A percentile compares a stretch with the other conserved stretches of the same genome.
Conservation (phyloP, 2,113 vertebrate genomes). For the Equus quagga region DNA sequence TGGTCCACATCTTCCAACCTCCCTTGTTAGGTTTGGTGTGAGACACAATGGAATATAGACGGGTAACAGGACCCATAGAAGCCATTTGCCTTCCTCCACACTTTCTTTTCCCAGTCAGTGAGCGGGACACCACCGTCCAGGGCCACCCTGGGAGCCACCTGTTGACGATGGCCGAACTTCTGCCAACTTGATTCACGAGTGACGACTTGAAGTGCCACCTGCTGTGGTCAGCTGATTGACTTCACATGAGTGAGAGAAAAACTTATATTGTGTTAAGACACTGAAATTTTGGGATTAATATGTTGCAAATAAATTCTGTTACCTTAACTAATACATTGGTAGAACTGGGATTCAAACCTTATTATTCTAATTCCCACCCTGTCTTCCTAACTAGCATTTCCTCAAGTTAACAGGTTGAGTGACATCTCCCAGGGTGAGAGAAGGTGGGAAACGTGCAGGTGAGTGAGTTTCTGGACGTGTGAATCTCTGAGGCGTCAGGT, state of each 20-base stretch:
- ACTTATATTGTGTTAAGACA: not conserved
- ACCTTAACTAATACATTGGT: not conserved
- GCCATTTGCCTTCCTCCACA: not conserved
- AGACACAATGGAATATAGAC: not conserved
- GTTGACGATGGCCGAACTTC: not conserved
- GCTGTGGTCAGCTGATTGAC: not conserved
- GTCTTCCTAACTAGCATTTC: not conserved
- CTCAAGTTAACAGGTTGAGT: not conserved
- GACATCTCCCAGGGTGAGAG: not conserved
- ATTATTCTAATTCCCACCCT: slow-evolving; percentile 16
- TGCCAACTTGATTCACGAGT: not conserved
- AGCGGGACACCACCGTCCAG: not conserved
- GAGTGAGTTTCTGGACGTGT: not conserved
- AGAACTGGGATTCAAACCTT: not conserved
- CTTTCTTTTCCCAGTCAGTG: not conserved
- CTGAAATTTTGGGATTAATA: not conserved
- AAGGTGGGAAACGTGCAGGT: not conserved
- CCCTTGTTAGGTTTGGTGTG: slow-evolving; percentile 46
- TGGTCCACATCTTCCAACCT: not conserved
- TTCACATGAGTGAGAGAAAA: not conserved
- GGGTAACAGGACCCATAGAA: not conserved
- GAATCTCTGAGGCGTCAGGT: not conserved
- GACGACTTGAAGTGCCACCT: not conserved
- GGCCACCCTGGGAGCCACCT: not conserved
- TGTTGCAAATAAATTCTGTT: not conserved